Conservation (phyloP, 2,797 vertebrate species). For the Synanceia verrucosa region DNA sequence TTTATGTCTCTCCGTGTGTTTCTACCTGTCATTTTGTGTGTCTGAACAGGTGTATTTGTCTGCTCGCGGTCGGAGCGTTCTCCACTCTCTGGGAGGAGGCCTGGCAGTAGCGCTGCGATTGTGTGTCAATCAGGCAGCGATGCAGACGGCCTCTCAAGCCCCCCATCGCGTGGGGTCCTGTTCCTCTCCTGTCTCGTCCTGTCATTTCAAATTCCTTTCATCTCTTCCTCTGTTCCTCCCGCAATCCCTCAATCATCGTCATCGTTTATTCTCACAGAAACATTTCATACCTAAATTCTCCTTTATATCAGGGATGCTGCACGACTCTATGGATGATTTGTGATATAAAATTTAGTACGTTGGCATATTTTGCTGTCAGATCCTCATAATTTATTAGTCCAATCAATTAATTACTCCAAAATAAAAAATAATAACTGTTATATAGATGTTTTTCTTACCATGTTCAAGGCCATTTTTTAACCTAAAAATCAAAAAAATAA, state of each 20-base stretch:
- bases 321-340: not conserved
- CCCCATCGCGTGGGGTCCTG: conserved; percentile 69
- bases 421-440: not conserved
- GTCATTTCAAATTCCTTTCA: conserved; percentile 71
- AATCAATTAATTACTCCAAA: not conserved
- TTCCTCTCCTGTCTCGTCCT: conserved; percentile 66
- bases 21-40: conserved; percentile 47
- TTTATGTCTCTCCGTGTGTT: conserved; percentile 32
- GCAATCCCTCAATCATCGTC: conserved; percentile 55
- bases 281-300: conserved; percentile 12
- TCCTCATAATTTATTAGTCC: not conserved
- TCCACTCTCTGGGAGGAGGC: conserved; percentile 52
- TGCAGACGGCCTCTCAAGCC: conserved; percentile 68
- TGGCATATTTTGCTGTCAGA: not conserved
- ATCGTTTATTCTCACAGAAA: conserved; percentile 49
- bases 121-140: conserved; percentile 69
- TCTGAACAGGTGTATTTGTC: conserved; percentile 66
- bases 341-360: not conserved
- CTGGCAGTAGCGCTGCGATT: conserved; percentile 56
- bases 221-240: conserved; percentile 55
- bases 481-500: not conserved
- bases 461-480: not conserved
- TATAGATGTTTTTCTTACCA: no score
- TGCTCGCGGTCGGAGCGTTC: conserved; percentile 37
- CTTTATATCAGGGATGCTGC: not conserved